Evolutionary conservation across 1,140 invertebrate genomes (phyloP), one percentile per base, ranked within the genome.

Genomic region (Dinoponera quadriceps): DNA sequence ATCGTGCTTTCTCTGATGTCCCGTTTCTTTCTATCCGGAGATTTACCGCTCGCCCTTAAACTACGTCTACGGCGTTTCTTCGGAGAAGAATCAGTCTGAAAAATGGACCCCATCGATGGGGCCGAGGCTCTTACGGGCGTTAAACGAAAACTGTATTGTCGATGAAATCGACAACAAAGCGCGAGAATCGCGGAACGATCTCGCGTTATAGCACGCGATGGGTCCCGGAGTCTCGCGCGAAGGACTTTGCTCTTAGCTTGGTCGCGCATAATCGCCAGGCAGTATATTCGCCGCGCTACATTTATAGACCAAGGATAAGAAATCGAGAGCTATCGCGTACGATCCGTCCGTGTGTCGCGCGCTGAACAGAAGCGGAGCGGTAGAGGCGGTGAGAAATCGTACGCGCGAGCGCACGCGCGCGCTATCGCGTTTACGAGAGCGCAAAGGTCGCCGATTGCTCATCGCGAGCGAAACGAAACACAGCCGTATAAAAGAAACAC

Each of bases 301-400:
- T 82, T 65, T 62, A 33, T 82, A 82, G 51, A 59, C 44, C 85
- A 69, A 82, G 73, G 73, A 77, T 77, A 77, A 77, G 60, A 22
- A 77, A 77, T 77, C 48, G 73, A 77, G 73, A 48, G 27, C 73
- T 77, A 77, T 77, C 73, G 73, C 27, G 25, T 44, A 44, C 57
- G 73, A 54, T 65, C 38, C 73, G 57, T 74, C 33, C 59, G 3
- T 38, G 9, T 13, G 14, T 49, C n/a, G 18, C 20, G 54, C 22
- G 20, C 38, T 9, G 38, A 11, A 44, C 38, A 44, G 38, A 44
- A 44, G 7, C 3, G 38, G 38, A 44, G 38, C 38, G 38, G 9
- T 9, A 11, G 38, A 3, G 38, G 7, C 38, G 38, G n/a, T 9
- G 38, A 44, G 38, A 44, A 0, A 3, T 3, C n/a, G n/a, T n/a